A percentile compares a stretch with the other conserved stretches of the same genome.
These are phyloP conservation scores for Oryzias curvinotus DNA, from an alignment of 2,113 vertebrate genomes.

Conservation along the genomic window DNA sequence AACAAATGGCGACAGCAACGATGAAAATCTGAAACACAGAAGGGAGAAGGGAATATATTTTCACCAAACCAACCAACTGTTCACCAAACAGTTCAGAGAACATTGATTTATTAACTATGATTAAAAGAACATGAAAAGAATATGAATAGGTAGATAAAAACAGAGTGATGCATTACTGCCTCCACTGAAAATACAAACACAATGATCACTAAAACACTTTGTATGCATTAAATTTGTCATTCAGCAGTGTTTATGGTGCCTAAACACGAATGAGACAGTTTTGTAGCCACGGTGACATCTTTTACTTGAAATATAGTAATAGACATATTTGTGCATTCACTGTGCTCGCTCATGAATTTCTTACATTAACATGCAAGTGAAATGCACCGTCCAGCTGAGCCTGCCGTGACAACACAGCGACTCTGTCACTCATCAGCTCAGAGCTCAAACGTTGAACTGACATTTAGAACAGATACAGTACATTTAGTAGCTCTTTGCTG, in stretches of 20 bases:
- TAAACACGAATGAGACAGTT: slow-evolving; percentile 22
- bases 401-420: slow-evolving; percentile 15
- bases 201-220: slow-evolving; percentile 20
- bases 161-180: slow-evolving; percentile 9
- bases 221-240: slow-evolving; percentile 27
- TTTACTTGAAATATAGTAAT: slow-evolving; percentile 19
- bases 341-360: slow-evolving; percentile 1
- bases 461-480: slow-evolving; percentile 27
- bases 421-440: slow-evolving; percentile 26
- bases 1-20: background rate
- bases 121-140: background rate
- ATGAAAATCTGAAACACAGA: slow-evolving; percentile 8
- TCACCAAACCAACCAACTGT: too few species aligned
- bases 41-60: background rate
- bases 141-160: slow-evolving; percentile 24
- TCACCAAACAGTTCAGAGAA: slow-evolving; percentile 27
- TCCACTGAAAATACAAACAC: slow-evolving; percentile 8
- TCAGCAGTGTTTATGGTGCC: slow-evolving; percentile 13
- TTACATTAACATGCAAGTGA: slow-evolving; percentile 4
- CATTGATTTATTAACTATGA: slow-evolving; percentile 36
- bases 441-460: slow-evolving; percentile 25
- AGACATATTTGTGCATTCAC: slow-evolving; percentile 24
- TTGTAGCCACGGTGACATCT: slow-evolving; percentile 28
- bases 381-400: slow-evolving; percentile 5
- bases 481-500: slow-evolving; percentile 13